These are phyloP conservation scores for Pachliopta kotzebuea DNA, from an alignment of 2,888 invertebrate genomes.

Conservation along the genomic window DNA sequence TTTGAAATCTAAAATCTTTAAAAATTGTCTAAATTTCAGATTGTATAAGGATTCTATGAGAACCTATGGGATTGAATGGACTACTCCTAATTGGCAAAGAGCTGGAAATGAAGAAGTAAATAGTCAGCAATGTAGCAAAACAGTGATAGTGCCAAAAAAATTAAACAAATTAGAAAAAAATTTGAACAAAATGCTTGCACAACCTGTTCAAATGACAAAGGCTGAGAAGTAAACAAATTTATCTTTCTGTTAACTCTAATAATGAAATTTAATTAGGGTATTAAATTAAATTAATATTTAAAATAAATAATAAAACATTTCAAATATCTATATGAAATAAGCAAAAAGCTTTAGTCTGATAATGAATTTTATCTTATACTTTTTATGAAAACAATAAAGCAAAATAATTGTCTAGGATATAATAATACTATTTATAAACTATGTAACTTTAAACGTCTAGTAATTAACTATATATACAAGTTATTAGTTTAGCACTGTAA, in stretches of 20 bases:
- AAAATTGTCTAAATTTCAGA: not conserved
- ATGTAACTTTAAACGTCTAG: too few species aligned
- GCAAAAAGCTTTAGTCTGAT: too few species aligned
- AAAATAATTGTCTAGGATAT: too few species aligned
- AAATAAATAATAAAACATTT: too few species aligned
- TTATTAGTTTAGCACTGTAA: too few species aligned
- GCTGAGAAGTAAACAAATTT: conserved; percentile 33
- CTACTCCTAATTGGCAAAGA: conserved; percentile 26
- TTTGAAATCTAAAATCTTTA: not conserved
- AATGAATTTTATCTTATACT: too few species aligned
- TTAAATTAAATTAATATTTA: too few species aligned
- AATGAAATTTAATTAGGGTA: too few species aligned
- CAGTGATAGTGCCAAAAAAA: not conserved
- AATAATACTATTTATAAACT: too few species aligned
- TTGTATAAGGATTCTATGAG: not conserved
- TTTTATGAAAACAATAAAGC: too few species aligned
- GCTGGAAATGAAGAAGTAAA: not conserved
- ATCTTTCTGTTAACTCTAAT: not conserved
- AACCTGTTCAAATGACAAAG: conserved; percentile 46
- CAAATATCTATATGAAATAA: too few species aligned
- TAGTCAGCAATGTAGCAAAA: not conserved
- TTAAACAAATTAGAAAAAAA: conserved; percentile 40
- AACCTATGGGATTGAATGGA: conserved; percentile 9
- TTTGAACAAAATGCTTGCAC: conserved; percentile 43
- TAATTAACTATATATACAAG: too few species aligned